These are phyloP conservation scores for Nebria brevicollis DNA, from an alignment of 2,888 invertebrate species.

Conservation along the genomic window DNA sequence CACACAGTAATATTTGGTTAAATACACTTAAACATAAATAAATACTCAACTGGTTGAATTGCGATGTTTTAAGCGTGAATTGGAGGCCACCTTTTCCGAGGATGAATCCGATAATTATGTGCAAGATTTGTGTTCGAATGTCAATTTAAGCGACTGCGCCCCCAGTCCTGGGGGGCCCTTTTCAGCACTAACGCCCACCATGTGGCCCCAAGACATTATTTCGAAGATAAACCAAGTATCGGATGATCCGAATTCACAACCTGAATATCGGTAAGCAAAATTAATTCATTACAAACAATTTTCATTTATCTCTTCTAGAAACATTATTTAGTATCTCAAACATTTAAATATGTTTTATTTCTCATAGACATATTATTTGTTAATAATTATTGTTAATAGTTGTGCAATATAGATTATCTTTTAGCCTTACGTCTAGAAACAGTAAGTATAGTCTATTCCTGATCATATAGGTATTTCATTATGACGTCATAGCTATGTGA, in stretches of 20 bases:
- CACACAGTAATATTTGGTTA: slow-evolving; percentile 68
- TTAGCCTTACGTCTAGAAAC: too few species aligned
- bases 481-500: background rate
- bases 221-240: slow-evolving; percentile 81
- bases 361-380: too few species aligned
- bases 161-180: slow-evolving; percentile 91
- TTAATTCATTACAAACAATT: too few species aligned
- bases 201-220: slow-evolving; percentile 96
- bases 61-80: slow-evolving; percentile 67
- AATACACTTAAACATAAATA: background rate
- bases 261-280: slow-evolving; percentile 70
- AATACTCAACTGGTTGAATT: slow-evolving; percentile 23
- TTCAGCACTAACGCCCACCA: slow-evolving; percentile 92
- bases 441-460: slow-evolving; percentile 13
- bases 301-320: too few species aligned
- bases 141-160: slow-evolving; percentile 77
- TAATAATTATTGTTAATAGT: too few species aligned
- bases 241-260: slow-evolving; percentile 77
- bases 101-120: slow-evolving; percentile 73
- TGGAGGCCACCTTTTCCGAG: slow-evolving; percentile 82
- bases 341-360: too few species aligned
- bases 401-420: too few species aligned
- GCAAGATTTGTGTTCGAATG: slow-evolving; percentile 73
- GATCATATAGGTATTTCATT: too few species aligned
- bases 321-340: too few species aligned